These are phyloP conservation scores for Mus caroli DNA, from an alignment of 2,797 vertebrate genomes.

Conservation along the genomic window DNA sequence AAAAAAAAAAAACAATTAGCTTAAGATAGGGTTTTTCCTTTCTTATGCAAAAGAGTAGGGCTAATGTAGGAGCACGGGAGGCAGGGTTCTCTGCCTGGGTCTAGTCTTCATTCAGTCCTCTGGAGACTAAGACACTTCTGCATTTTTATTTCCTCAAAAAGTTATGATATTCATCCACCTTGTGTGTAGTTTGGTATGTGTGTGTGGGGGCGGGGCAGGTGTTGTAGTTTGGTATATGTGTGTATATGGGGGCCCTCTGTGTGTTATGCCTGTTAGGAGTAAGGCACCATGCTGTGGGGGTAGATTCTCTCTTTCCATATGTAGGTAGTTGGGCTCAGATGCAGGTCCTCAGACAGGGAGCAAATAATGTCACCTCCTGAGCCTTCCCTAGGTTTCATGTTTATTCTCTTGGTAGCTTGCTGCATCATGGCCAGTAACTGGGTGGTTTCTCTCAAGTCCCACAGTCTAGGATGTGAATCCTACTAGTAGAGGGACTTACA, in stretches of 20 bases:
- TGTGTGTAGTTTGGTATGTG: neutral
- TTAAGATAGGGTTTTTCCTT: conserved; percentile 46
- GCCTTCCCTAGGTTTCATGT: neutral
- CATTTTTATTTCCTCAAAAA: neutral
- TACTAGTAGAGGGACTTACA: neutral
- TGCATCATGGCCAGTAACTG: neutral
- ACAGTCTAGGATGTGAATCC: neutral
- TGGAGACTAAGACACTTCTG: neutral
- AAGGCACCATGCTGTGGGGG: neutral
- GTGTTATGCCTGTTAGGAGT: neutral
- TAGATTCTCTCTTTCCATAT: neutral
- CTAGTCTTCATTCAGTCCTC: neutral
- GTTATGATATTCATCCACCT: neutral
- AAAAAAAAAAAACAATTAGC: conserved; percentile 52
- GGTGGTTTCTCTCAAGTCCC: neutral
- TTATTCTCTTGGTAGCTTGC: neutral
- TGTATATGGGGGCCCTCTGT: no score
- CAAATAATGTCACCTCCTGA: neutral
- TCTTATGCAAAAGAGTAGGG: conserved; percentile 44
- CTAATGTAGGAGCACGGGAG: neutral
- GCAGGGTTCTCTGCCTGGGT: neutral
- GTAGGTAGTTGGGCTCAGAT: neutral
- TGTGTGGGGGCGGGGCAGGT: no score
- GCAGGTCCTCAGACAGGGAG: neutral
- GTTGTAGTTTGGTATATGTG: neutral